Percentiles rank a stretch among this genome's conserved stretches.
Evolutionary conservation across 2,113 vertebrate genomes (phyloP).

Genomic region (Onychostruthus taczanowskii): DNA sequence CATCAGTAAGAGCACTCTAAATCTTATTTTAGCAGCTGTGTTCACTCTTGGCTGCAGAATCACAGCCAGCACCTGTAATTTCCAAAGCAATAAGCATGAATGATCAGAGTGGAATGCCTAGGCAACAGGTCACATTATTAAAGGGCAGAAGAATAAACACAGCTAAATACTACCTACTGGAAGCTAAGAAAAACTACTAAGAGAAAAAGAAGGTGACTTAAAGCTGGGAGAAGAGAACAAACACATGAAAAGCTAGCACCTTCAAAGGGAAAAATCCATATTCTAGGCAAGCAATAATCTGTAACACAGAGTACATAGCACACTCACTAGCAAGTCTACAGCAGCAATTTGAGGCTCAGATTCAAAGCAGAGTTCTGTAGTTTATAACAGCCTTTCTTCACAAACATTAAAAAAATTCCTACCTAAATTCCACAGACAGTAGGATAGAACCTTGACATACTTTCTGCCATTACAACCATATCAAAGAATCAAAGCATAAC

Average conservation of each 20-base stretch:
- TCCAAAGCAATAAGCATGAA: not conserved
- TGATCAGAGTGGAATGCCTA: not conserved
- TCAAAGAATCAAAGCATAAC: not conserved
- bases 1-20: not conserved
- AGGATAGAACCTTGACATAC: not conserved
- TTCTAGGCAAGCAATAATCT: not conserved
- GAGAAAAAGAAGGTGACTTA: not conserved
- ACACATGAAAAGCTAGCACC: not conserved
- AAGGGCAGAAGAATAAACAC: constrained; percentile 12
- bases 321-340: not conserved
- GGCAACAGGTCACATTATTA: not conserved
- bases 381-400: not conserved
- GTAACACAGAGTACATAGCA: not conserved
- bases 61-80: constrained; percentile 9
- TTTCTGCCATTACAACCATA: not conserved
- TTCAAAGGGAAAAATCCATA: not conserved
- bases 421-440: not conserved
- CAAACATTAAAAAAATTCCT: not conserved
- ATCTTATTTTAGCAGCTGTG: constrained; percentile 29
- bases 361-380: not conserved
- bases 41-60: constrained; percentile 7
- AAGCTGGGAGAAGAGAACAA: not conserved
- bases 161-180: not conserved
- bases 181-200: not conserved
- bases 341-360: not conserved